phyloP scores from a whole-genome alignment of 2,888 invertebrate genomes.

The Tinea pellionella region DNA sequence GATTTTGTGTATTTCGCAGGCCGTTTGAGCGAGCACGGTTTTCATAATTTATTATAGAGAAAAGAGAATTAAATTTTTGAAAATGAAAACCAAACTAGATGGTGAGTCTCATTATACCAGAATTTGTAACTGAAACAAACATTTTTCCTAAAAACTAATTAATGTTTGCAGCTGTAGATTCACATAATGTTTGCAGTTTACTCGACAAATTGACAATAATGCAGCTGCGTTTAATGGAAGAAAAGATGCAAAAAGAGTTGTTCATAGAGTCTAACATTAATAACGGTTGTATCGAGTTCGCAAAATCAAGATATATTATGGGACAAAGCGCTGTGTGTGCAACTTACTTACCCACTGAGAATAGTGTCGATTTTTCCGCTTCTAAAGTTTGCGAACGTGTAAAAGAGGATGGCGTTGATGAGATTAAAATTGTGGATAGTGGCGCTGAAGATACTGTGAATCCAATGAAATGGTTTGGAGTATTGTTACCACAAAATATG shows the following conservation, averaged over 20 bases:
- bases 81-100: too few species aligned
- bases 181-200: slow-evolving; percentile 53
- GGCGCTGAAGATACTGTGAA: slow-evolving; percentile 52
- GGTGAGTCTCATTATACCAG: too few species aligned
- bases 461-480: slow-evolving; percentile 89
- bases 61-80: too few species aligned
- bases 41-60: too few species aligned
- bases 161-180: background rate
- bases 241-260: slow-evolving; percentile 75
- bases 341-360: slow-evolving; percentile 77
- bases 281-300: slow-evolving; percentile 78
- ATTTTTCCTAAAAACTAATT: too few species aligned
- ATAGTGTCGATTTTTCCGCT: slow-evolving; percentile 57
- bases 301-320: slow-evolving; percentile 81
- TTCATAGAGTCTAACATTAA: slow-evolving; percentile 77
- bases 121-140: too few species aligned
- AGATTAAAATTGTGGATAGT: slow-evolving; percentile 42
- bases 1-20: too few species aligned
- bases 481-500: slow-evolving; percentile 83
- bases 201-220: slow-evolving; percentile 78
- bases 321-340: slow-evolving; percentile 79
- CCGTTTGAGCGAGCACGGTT: too few species aligned
- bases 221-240: slow-evolving; percentile 78
- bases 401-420: slow-evolving; percentile 54
- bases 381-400: slow-evolving; percentile 40